Conservation (phyloP, 2,113 vertebrate species). For the Myotis brandtii region DNA sequence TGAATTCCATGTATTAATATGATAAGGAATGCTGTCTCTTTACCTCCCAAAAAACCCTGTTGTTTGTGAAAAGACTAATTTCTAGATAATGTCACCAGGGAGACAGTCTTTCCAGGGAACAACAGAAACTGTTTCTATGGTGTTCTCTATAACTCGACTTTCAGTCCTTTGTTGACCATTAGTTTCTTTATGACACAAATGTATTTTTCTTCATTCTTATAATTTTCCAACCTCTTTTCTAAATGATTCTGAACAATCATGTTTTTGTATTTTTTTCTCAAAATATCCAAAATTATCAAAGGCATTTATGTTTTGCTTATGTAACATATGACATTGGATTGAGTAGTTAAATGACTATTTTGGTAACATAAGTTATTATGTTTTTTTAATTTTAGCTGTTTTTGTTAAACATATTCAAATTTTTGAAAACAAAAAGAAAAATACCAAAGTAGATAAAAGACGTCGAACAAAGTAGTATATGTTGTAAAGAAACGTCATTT, state of each 20-base stretch:
- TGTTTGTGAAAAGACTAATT: neutral
- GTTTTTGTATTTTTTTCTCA: neutral
- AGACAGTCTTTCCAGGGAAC: neutral
- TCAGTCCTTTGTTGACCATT: neutral
- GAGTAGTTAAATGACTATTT: slow-evolving; percentile 11
- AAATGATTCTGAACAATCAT: neutral
- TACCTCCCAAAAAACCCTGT: neutral
- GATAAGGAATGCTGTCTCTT: neutral
- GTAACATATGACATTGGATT: neutral
- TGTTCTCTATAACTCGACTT: neutral
- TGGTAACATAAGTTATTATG: neutral
- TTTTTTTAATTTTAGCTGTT: slow-evolving; percentile 16
- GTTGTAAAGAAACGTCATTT: neutral
- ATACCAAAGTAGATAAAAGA: neutral
- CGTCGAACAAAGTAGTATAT: neutral
- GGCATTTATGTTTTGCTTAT: slow-evolving; percentile 1
- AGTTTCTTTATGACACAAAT: neutral
- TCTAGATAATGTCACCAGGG: neutral
- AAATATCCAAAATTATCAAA: slow-evolving; percentile 7
- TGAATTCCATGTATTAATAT: neutral
- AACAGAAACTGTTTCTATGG: neutral
- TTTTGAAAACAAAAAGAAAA: slow-evolving; percentile 1
- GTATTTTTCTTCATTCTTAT: neutral
- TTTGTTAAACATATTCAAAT: slow-evolving; percentile 5
- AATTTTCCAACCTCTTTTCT: neutral